Percentiles rank a stretch among this genome's conserved stretches.
Conservation (phyloP, 2,888 invertebrate species). For the Achlya flavicornis region DNA sequence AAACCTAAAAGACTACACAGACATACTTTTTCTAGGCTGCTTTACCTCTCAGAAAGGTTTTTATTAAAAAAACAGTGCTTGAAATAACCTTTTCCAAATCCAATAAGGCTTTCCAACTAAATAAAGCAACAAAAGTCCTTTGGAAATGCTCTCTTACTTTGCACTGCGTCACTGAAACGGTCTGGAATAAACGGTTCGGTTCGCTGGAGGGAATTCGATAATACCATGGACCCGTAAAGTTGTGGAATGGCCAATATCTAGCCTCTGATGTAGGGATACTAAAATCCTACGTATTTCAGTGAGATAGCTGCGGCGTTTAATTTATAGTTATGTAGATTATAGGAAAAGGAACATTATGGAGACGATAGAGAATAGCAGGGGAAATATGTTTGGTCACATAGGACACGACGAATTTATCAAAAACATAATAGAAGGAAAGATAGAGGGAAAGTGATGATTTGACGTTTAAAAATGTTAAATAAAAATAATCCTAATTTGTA, state of each 20-base stretch:
- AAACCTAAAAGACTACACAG: too few species aligned
- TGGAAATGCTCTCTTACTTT: slow-evolving; percentile 1
- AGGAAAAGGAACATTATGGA: too few species aligned
- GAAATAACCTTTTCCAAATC: not conserved
- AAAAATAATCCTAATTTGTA: too few species aligned
- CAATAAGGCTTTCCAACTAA: slow-evolving; percentile 6
- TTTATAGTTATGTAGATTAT: not conserved
- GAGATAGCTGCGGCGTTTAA: not conserved
- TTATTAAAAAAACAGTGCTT: not conserved
- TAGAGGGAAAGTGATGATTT: too few species aligned
- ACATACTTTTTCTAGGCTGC: too few species aligned
- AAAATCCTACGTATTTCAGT: not conserved
- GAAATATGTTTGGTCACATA: too few species aligned
- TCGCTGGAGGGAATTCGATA: not conserved
- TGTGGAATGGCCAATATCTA: not conserved
- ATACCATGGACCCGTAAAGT: not conserved
- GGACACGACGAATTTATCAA: too few species aligned
- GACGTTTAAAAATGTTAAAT: too few species aligned
- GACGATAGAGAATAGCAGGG: too few species aligned
- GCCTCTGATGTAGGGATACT: not conserved
- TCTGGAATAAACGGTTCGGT: not conserved
- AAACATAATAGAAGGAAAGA: too few species aligned
- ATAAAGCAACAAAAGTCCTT: slow-evolving; percentile 6
- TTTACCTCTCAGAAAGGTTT: too few species aligned
- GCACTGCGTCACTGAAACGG: not conserved